Evolutionary conservation across 2,113 vertebrate genomes (phyloP).

Genomic region (Oryzias curvinotus): DNA sequence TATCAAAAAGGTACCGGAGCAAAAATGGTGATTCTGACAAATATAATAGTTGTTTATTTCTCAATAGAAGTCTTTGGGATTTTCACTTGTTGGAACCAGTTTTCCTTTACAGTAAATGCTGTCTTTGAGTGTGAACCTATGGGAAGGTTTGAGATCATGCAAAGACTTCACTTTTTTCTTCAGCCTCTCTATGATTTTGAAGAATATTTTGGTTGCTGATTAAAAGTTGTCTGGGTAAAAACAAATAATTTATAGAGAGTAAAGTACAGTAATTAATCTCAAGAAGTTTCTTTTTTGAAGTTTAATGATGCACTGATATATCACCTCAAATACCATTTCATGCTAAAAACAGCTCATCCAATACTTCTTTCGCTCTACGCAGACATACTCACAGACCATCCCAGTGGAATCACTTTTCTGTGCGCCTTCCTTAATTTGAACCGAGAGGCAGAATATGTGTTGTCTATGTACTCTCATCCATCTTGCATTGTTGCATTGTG

Average conservation of each 20-base stretch:
- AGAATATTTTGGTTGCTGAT: conserved; percentile 12
- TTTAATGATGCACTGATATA: conserved; percentile 56
- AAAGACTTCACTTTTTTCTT: not conserved
- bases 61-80: too few relatives aligned
- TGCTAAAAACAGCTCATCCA: conserved; percentile 55
- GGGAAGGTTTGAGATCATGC: not conserved
- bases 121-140: not conserved
- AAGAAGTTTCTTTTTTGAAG: conserved; percentile 53
- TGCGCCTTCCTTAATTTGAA: conserved; percentile 69
- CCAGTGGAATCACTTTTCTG: conserved; percentile 66
- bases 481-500: conserved; percentile 51
- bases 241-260: conserved; percentile 19
- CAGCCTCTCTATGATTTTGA: not conserved
- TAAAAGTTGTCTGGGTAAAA: conserved; percentile 17
- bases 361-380: conserved; percentile 57
- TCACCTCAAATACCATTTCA: conserved; percentile 35
- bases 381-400: conserved; percentile 63
- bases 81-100: too few relatives aligned
- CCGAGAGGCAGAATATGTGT: conserved; percentile 56
- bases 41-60: too few relatives aligned
- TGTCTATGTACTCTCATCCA: conserved; percentile 59
- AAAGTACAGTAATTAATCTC: conserved; percentile 47
- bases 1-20: too few relatives aligned
- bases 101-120: too few relatives aligned
- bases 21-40: too few relatives aligned